Conservation (phyloP, 2,888 invertebrate species). For the Aspidapion aeneum region DNA sequence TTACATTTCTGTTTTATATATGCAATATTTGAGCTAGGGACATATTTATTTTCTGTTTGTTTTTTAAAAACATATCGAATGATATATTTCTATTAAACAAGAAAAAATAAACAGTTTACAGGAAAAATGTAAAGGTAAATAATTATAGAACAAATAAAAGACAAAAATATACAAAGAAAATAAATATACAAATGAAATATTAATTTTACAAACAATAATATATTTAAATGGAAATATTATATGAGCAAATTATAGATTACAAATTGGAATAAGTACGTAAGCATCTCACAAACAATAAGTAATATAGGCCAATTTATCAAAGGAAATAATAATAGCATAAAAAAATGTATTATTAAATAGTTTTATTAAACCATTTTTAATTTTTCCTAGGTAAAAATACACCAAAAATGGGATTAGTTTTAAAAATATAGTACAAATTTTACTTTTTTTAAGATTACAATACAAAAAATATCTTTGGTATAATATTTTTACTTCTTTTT, state of each 20-base stretch:
- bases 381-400: background rate
- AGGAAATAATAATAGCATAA: too few relatives aligned
- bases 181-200: background rate
- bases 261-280: background rate
- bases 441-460: background rate
- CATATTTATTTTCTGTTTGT: background rate
- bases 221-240: background rate
- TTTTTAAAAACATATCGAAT: background rate
- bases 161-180: background rate
- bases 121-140: too few relatives aligned
- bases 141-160: background rate
- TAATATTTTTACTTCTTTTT: background rate
- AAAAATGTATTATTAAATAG: background rate
- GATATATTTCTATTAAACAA: too few relatives aligned
- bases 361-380: background rate
- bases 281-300: background rate
- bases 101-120: too few relatives aligned
- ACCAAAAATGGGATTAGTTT: background rate
- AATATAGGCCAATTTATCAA: too few relatives aligned
- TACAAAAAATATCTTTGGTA: background rate
- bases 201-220: background rate
- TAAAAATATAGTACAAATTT: background rate
- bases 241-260: background rate
- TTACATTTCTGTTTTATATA: background rate
- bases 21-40: background rate